Evolutionary conservation across 2,797 vertebrate species (phyloP).

Genomic region (Coracias cyanogaster): DNA sequence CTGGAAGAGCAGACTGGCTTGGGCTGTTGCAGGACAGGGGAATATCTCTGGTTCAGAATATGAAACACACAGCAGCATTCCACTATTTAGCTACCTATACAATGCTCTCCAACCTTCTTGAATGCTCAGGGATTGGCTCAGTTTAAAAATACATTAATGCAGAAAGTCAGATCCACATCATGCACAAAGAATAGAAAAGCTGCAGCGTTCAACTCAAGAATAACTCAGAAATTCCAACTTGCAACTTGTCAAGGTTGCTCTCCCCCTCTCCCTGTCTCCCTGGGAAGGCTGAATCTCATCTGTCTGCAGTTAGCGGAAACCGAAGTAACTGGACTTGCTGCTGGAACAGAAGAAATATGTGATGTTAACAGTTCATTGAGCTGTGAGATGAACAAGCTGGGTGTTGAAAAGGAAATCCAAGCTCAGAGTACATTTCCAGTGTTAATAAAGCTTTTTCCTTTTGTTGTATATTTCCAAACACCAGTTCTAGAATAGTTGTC

Average conservation of each 20-base stretch:
- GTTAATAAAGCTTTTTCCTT: constrained; percentile 78
- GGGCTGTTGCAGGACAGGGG: not conserved
- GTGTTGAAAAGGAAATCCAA: constrained; percentile 75
- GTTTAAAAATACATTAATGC: not conserved
- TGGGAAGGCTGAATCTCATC: constrained; percentile 62
- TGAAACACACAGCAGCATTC: not conserved
- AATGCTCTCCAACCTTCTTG: not conserved
- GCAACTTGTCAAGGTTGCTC: not conserved
- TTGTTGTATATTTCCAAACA: constrained; percentile 74
- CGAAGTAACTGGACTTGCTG: constrained; percentile 64
- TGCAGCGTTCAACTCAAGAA: not conserved
- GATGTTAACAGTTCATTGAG: constrained; percentile 83
- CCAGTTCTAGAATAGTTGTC: constrained; percentile 59
- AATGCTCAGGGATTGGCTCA: not conserved
- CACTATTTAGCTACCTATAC: not conserved
- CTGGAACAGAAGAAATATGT: constrained; percentile 81
- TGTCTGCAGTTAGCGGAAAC: constrained; percentile 71
- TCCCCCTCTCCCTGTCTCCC: not conserved
- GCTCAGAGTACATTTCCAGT: constrained; percentile 74
- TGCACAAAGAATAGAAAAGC: not conserved
- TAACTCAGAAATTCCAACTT: not conserved
- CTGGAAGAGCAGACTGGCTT: not conserved
- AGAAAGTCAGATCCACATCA: not conserved
- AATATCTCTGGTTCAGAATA: not conserved
- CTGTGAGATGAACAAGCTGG: constrained; percentile 84